These are phyloP conservation scores for Gandaritis pyraliata DNA, from an alignment of 2,888 invertebrate species.

Conservation along the genomic window DNA sequence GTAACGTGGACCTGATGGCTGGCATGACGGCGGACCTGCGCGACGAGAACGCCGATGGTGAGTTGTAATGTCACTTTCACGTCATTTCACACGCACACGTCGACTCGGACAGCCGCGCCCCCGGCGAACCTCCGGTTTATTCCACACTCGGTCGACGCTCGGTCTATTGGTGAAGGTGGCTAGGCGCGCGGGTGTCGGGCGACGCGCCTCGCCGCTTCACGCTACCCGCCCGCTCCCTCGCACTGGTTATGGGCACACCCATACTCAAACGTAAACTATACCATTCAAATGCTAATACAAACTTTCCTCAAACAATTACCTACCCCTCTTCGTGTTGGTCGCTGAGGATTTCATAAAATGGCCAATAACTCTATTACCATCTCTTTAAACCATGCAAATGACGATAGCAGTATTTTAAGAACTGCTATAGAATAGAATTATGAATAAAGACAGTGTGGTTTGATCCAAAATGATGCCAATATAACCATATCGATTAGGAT, in stretches of 20 bases:
- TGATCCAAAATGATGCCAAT: no score
- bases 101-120: constrained; percentile 84
- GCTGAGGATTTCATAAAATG: no score
- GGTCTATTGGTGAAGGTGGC: constrained; percentile 63
- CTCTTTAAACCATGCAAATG: no score
- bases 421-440: no score
- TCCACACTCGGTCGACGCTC: constrained; percentile 55
- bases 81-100: constrained; percentile 80
- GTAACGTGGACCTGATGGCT: constrained; percentile 79
- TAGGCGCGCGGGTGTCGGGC: constrained; percentile 81
- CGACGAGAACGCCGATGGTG: constrained; percentile 79
- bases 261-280: constrained; percentile 11
- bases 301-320: neutral
- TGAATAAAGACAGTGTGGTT: no score
- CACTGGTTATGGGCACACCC: constrained; percentile 42
- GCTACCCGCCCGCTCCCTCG: constrained; percentile 45
- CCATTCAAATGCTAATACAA: constrained; percentile 24
- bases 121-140: constrained; percentile 73
- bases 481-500: no score
- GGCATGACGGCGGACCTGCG: constrained; percentile 75
- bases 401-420: no score
- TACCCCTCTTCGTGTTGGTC: no score
- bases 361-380: no score
- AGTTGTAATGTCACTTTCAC: constrained; percentile 67
- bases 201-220: constrained; percentile 57